Evolutionary conservation across 2,888 invertebrate species (phyloP), one percentile per base, ranked within the genome.

Genomic region (Eristalis tenax): DNA sequence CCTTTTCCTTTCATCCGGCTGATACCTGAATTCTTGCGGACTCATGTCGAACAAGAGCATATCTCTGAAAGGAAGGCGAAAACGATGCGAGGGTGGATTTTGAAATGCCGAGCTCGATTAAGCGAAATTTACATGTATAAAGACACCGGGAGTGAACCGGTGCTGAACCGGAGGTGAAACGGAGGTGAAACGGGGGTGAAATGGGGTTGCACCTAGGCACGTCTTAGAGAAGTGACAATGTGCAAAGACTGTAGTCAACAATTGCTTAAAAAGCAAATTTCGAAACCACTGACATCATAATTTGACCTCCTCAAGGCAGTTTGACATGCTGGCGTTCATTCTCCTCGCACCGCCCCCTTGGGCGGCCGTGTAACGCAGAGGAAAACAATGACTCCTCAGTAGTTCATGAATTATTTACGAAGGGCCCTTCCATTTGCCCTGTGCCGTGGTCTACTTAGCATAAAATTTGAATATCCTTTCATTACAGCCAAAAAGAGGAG

Each of bases 331-430:
- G 38, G 13, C 38, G 2, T 0, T 8, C 38, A 13, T 38, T 4
- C 26, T 26, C 2, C 26, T 26, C 26, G 26, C 43, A 6, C 15
- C n/a, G 15, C 15, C 43, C 43, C 23, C 57, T 5, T 1, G 57
- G 22, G 22, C 4, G 59, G 59, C 22, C 13, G 23, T 59, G 26
- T 26, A 18, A 64, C 35, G 18, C 40, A 57, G 26, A 26, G 43
- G 59, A 76, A 82, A 82, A 82, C 82, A 82, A 61, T 76, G 76
- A 71, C 40, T 82, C 70, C 35, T 64, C 68, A 59, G 76, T 76
- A 68, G 75, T 80, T 87, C 83, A 83, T 87, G 83, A 87, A 87
- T 87, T 80, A 87, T 83, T 87, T 76, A 87, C 79, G 75, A 87
- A 40, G 10, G 11, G 50, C 43, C 26, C 59, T 74, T 35, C 32